Conservation (phyloP, 2,888 invertebrate genomes). For the Diachrysia chrysitis region DNA sequence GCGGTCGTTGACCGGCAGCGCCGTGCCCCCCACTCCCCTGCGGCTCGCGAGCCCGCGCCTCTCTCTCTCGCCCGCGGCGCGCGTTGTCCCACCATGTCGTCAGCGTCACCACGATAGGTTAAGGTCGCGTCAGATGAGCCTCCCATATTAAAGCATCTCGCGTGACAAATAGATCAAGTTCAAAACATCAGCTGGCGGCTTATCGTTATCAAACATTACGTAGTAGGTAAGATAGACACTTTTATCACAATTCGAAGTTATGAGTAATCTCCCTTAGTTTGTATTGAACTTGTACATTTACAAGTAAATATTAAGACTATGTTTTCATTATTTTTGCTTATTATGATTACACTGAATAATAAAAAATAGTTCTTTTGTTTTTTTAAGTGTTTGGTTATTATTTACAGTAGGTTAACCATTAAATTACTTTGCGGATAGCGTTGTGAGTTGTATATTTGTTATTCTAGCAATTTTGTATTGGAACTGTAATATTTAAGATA, state of each 20-base stretch:
- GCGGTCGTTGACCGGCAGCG: conserved; percentile 65
- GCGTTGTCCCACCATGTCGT: conserved; percentile 54
- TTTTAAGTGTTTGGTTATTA: no score
- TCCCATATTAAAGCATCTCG: conserved; percentile 20
- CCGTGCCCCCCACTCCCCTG: conserved; percentile 19
- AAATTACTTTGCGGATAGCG: no score
- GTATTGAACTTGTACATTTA: no score
- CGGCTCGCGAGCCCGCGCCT: conserved; percentile 31
- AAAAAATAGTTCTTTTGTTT: no score
- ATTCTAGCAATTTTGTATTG: no score
- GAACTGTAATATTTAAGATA: no score
- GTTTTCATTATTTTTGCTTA: no score
- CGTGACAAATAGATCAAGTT: conserved; percentile 50
- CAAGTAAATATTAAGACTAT: no score
- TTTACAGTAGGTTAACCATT: no score
- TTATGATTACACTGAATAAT: no score
- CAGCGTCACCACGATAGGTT: conserved; percentile 44
- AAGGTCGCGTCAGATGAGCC: conserved; percentile 49
- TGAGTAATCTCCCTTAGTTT: no score
- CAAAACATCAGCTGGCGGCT: conserved; percentile 34
- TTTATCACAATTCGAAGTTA: neutral
- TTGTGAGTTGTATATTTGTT: no score
- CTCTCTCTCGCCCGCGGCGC: conserved; percentile 10
- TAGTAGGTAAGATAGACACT: neutral
- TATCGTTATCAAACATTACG: conserved; percentile 17